These are phyloP conservation scores for Netelia melanura DNA, from an alignment of 2,888 invertebrate species.

Conservation along the genomic window DNA sequence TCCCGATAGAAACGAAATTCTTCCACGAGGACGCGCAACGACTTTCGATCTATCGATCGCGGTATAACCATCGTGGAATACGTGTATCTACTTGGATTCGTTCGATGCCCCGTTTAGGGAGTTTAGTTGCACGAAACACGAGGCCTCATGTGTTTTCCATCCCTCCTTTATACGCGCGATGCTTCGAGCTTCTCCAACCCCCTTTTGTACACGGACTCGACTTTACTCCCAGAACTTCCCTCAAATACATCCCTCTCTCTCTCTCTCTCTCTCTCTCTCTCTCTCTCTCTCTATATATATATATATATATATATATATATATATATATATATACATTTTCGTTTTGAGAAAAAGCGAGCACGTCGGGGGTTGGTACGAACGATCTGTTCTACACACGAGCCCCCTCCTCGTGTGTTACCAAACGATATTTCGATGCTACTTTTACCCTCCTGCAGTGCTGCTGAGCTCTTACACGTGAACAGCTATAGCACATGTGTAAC, in stretches of 20 bases:
- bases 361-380: constrained; percentile 71
- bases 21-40: constrained; percentile 14
- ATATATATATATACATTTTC: constrained; percentile 22
- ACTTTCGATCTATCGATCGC: constrained; percentile 52
- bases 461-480: background rate
- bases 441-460: constrained; percentile 14
- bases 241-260: background rate
- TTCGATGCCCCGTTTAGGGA: constrained; percentile 35
- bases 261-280: background rate
- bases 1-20: constrained; percentile 2
- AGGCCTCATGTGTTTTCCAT: background rate
- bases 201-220: background rate
- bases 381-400: constrained; percentile 63
- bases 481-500: constrained; percentile 17
- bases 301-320: background rate
- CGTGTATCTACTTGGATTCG: constrained; percentile 29
- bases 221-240: background rate
- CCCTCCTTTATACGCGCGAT: background rate
- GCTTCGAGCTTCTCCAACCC: constrained; percentile 25
- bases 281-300: background rate
- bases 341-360: constrained; percentile 44
- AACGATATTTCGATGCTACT: constrained; percentile 61
- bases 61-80: constrained; percentile 29
- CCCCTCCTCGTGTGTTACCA: constrained; percentile 52
- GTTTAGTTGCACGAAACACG: constrained; percentile 51